Base-by-base conservation (phyloP, 2,797 vertebrate genomes). In the Acipenser transmontanus region DNA sequence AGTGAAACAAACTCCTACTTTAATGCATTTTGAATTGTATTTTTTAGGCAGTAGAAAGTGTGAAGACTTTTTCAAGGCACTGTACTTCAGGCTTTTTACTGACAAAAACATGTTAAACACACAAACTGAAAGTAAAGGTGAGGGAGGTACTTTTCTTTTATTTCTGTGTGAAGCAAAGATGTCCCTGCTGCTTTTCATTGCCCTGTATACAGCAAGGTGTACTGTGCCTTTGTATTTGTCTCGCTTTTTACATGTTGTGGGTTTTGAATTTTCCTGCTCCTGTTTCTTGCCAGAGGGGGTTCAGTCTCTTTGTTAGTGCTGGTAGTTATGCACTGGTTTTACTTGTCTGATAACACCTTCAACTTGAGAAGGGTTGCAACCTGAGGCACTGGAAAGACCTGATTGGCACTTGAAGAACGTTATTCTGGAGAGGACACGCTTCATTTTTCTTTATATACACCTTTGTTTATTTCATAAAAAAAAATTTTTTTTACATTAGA, bases 391-490 rank as follows among this genome's bases (percentile, higher is more conserved):
- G 11, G 6, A 17, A 11, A 12, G 10, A 34, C 20, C 62, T 61
- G 64, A 70, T 67, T 77, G 71, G 60, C 67, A 70, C 50, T 50
- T 73, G 62, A 11, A n/a, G 9, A 11, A 57, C 54, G 11, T 66
- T 68, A 69, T 64, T 73, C 73, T 69, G 57, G 67, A 34, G 69
- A 66, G 62, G 68, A 66, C 71, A 59, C 68, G 66, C 71, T 72
- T 67, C 64, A 50, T 60, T 11, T 7, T 52, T 65, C 56, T 1
- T n/a, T 67, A 62, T 56, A 49, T 62, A 59, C 51, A 59, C 51
- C 12, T 52, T 52, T 8, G 8, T 12, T 52, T 52, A 52, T 52
- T 8, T 8, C 12, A 8, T 8, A 1, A 52, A 52, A 52, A 52
- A 52, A 34, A 34, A 1, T 0, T 52, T 11, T 52, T 52, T 52